Evolutionary conservation across 2,113 vertebrate genomes (phyloP).

Genomic region (Oriolus oriolus): DNA sequence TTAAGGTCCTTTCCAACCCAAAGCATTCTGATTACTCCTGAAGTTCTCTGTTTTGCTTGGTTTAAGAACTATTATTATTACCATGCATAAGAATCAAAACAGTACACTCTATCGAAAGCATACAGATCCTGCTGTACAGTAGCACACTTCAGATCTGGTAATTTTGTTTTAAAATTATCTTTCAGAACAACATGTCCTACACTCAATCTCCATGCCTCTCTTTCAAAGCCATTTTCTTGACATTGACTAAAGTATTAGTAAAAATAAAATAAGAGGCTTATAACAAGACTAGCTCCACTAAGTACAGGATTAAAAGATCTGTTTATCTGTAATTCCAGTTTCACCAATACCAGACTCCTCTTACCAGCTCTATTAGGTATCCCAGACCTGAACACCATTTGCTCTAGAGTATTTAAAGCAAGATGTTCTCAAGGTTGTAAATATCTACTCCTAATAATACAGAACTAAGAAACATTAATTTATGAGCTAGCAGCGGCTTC

Average conservation of each 20-base stretch:
- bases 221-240: not conserved
- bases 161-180: not conserved
- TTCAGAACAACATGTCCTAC: not conserved
- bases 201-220: not conserved
- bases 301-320: not conserved
- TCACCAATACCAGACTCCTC: not conserved
- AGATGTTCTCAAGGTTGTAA: not conserved
- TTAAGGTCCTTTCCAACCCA: not conserved
- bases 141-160: not conserved
- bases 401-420: not conserved
- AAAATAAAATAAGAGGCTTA: conserved; percentile 8
- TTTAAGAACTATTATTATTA: not conserved
- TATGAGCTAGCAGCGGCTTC: not conserved
- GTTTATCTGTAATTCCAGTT: not conserved
- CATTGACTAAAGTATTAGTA: not conserved
- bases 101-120: not conserved
- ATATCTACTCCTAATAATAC: not conserved
- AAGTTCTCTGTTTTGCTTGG: not conserved
- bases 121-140: not conserved
- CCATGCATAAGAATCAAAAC: not conserved
- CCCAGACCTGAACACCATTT: not conserved
- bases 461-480: not conserved
- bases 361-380: not conserved
- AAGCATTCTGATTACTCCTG: not conserved
- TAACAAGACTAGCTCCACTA: not conserved